Base-by-base conservation (phyloP, 2,797 vertebrate genomes). In the Epinephelus coioides region DNA sequence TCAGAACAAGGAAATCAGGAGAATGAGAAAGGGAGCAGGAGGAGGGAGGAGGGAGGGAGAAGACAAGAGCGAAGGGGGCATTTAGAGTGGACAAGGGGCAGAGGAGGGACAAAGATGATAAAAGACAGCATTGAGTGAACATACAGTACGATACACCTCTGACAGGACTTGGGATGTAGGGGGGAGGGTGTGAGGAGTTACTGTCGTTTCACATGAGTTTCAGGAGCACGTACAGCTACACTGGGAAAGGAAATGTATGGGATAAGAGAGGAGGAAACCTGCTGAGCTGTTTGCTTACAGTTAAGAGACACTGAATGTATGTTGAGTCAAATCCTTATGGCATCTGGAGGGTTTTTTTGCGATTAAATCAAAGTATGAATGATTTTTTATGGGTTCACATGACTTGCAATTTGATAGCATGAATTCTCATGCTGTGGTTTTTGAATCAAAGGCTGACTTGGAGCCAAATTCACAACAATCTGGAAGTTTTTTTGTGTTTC, bases 121-220 rank as follows among this genome's bases (percentile, higher is more conserved):
- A 93, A 89, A 95, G 91, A 96, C 94, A 90, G 92, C 89, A 88
- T 89, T 76, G 91, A 92, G 94, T 90, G 86, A 92, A 97, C 96
- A 95, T 94, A 97, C 74, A 90, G 87, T 87, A 96, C 86, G 27
- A 90, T 90, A 97, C 96, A 97, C 91, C 90, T 95, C 95, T 95
- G 94, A 97, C 97, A 97, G 97, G 96, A 97, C 97, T 95, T 87
- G 66, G 91, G 94, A 96, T 97, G 96, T 96, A 11, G 40, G 96
- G 94, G 95, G 73, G 74, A 69, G 79, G 81, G 82, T 46, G 88
- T 86, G 86, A 84, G 86, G 82, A 65, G 81, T 84, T 94, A 94
- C 96, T 95, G 97, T 97, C 96, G 96, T 97, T 98, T 97, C 97
- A 98, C 97, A 97, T 97, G 97, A 96, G 97, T 93, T 89, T 94